Evolutionary conservation across 2,113 vertebrate species (phyloP).

Genomic region (Asarcornis scutulata): DNA sequence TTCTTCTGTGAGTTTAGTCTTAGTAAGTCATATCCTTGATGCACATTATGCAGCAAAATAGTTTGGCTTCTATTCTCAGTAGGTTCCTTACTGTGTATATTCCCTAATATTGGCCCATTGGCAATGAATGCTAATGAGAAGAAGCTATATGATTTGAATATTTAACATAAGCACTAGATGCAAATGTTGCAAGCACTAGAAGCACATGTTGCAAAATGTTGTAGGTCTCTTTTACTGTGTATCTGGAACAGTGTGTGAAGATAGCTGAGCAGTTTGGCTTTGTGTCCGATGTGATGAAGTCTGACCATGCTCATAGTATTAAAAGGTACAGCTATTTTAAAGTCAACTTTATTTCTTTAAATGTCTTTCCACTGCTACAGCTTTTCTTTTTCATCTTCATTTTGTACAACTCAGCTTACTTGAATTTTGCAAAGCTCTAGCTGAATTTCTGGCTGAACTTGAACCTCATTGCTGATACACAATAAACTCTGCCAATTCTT

Average conservation of each 20-base stretch:
- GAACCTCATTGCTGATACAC: neutral
- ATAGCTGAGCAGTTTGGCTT: neutral
- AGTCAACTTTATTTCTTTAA: neutral
- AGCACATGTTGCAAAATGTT: neutral
- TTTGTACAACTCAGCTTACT: neutral
- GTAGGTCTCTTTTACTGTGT: neutral
- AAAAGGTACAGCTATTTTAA: neutral
- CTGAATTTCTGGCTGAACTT: neutral
- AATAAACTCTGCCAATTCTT: neutral
- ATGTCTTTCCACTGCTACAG: neutral
- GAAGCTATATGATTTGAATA: neutral
- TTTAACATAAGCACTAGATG: neutral
- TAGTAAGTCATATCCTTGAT: neutral
- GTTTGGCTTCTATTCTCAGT: constrained; percentile 18
- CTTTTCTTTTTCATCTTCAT: neutral
- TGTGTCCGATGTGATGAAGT: neutral
- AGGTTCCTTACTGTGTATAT: neutral
- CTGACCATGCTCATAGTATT: neutral
- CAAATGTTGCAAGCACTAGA: neutral
- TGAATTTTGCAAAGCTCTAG: neutral
- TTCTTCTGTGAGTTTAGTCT: constrained; percentile 15
- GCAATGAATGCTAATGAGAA: neutral
- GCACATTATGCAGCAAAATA: neutral
- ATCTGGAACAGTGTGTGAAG: neutral
- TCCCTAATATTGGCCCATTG: neutral